A percentile compares a stretch with the other conserved stretches of the same genome.
phyloP scores from a whole-genome alignment of 2,797 vertebrate species.

The Betta splendens region DNA sequence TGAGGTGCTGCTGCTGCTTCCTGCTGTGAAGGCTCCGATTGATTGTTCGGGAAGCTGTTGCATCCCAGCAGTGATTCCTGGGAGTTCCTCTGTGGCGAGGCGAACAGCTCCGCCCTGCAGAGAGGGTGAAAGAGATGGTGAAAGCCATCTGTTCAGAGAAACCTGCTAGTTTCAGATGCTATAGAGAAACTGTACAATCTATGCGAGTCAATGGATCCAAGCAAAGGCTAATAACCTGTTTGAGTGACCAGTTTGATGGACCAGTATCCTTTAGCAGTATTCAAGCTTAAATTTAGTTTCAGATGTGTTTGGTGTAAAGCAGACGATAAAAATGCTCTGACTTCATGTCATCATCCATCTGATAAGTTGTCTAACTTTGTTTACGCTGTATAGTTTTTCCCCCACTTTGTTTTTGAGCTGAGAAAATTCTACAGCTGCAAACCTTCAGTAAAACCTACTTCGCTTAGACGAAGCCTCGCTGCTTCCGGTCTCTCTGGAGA shows the following conservation, averaged over 20 bases:
- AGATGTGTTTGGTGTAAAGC: no score
- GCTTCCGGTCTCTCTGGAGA: conserved; percentile 23
- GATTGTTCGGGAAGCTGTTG: conserved; percentile 65
- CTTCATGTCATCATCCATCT: not conserved
- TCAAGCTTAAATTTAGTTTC: no score
- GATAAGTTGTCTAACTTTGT: not conserved
- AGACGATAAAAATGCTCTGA: no score
- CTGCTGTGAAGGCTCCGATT: conserved; percentile 45
- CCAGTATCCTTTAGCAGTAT: no score
- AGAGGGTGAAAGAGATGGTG: not conserved
- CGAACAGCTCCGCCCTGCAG: conserved; percentile 78
- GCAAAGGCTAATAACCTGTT: no score
- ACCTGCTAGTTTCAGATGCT: no score
- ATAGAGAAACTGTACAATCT: no score
- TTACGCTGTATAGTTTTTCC: not conserved
- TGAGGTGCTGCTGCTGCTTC: conserved; percentile 23
- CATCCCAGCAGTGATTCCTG: conserved; percentile 55
- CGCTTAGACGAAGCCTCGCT: conserved; percentile 21
- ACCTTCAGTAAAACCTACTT: conserved; percentile 23
- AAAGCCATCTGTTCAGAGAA: not conserved
- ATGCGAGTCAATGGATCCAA: no score
- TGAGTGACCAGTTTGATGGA: no score
- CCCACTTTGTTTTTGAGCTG: not conserved
- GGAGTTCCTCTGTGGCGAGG: conserved; percentile 74
- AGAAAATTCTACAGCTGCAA: not conserved